These are phyloP conservation scores for Lerema accius DNA, from an alignment of 1,140 invertebrate genomes.

Conservation along the genomic window DNA sequence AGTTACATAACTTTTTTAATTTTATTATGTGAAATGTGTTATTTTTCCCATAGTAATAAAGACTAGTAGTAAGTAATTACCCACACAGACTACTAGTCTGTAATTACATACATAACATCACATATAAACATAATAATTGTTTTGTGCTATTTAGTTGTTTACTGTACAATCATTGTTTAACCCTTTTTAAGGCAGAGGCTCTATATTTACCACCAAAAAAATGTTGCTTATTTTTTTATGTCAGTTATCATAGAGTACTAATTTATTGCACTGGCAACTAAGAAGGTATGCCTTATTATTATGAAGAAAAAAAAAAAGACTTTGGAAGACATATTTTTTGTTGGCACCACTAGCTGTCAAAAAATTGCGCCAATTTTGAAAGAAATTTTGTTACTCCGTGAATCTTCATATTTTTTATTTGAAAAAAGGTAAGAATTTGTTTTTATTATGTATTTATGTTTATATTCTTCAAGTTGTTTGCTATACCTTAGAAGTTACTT, in stretches of 20 bases:
- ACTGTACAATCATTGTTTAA: constrained; percentile 16
- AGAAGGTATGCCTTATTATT: constrained; percentile 29
- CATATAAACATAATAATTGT: too few species aligned
- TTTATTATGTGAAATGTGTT: too few species aligned
- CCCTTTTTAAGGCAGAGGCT: constrained; percentile 36
- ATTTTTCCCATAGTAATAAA: too few species aligned
- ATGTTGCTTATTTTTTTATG: constrained; percentile 35
- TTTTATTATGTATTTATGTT: constrained; percentile 33
- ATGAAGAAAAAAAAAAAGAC: constrained; percentile 37
- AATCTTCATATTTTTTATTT: constrained; percentile 37
- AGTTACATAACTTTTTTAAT: too few species aligned
- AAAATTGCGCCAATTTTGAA: constrained; percentile 43
- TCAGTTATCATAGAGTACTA: constrained; percentile 32
- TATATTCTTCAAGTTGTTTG: constrained; percentile 35
- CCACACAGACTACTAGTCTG: too few species aligned
- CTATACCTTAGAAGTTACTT: constrained; percentile 25
- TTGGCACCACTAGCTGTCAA: constrained; percentile 45
- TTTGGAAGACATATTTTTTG: constrained; percentile 51
- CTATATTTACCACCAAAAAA: constrained; percentile 39
- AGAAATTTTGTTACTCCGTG: constrained; percentile 42
- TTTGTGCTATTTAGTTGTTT: constrained; percentile 4
- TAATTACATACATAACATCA: too few species aligned
- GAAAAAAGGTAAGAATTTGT: constrained; percentile 32
- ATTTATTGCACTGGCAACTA: constrained; percentile 37
- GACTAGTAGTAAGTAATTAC: too few species aligned